Evolutionary conservation across 2,113 vertebrate genomes (phyloP), one percentile per base, ranked within the genome.

Genomic region (Embiotoca jacksoni): DNA sequence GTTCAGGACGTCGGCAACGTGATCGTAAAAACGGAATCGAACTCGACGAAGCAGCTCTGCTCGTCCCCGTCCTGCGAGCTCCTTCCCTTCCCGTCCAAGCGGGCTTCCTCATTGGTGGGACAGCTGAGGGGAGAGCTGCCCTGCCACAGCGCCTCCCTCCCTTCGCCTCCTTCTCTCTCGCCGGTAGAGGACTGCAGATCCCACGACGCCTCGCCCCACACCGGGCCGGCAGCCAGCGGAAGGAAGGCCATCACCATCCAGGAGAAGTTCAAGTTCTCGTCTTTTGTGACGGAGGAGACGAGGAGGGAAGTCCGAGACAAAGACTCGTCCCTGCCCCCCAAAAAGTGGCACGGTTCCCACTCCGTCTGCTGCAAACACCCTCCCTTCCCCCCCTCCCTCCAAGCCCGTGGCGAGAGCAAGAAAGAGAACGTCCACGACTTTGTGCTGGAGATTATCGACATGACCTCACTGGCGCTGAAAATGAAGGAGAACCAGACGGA

Each of bases 381-480:
- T 59, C 86, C 90, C 52, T 86, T 86, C 49, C 90, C 91, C 60
- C 30, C 80, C 0, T 36, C 78, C 50, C 47, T 58, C 52, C 62
- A 3, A 5, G 59, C 75, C 0, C 0, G 1, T 14, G 11, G 50
- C 32, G 94, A 93, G 49, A 90, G 85, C 88, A 89, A 77, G n/a
- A 83, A 95, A 31, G 95, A 97, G 87, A 96, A 93, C 0, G 96
- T 98, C 36, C 98, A 96, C 10, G 87, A 95, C 86, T 99, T 99
- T 91, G 98, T 99, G 33, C 97, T 93, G 93, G 97, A 99, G 90
- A 99, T 99, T 62, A 97, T 99, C 49, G 98, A 96, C 85, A 95
- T 99, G 97, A 94, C 98, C 63, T 96, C 97, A 1, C 94, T 96
- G 58, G 97, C 96, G 4, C 94, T 97, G 56, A 98, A 96, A 91